Conservation (phyloP, 2,888 invertebrate species). For the Synanthedon tipuliformis region DNA sequence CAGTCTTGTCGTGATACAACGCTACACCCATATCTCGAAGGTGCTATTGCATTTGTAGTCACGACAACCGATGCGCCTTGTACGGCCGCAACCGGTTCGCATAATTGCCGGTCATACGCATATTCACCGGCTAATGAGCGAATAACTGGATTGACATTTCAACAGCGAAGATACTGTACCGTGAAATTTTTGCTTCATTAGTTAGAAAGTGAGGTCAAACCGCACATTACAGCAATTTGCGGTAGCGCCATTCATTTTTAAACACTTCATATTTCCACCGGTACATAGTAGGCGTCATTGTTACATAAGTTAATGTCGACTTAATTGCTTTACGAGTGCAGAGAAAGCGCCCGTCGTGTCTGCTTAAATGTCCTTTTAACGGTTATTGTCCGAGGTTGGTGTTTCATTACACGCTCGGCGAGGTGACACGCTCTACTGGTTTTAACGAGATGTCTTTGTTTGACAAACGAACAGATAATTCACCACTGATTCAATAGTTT, state of each 20-base stretch:
- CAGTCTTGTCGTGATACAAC: constrained; percentile 36
- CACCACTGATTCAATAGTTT: constrained; percentile 15
- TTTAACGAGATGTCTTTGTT: constrained; percentile 46
- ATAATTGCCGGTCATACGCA: constrained; percentile 13
- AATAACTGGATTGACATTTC: constrained; percentile 30
- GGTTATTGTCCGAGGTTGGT: constrained; percentile 60
- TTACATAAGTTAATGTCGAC: constrained; percentile 12
- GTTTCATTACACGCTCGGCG: constrained; percentile 59
- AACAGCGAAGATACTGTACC: constrained; percentile 18
- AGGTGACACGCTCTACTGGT: constrained; percentile 43
- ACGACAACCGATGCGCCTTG: constrained; percentile 33
- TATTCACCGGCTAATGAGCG: constrained; percentile 9
- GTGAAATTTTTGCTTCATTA: constrained; percentile 7
- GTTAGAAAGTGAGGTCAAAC: constrained; percentile 13
- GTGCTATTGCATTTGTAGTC: constrained; percentile 39
- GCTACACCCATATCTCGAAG: constrained; percentile 38
- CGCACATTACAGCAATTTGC: constrained; percentile 10
- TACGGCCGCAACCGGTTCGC: constrained; percentile 10
- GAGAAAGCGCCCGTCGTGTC: constrained; percentile 44
- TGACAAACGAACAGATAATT: constrained; percentile 30
- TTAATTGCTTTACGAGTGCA: constrained; percentile 38
- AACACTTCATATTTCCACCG: not conserved
- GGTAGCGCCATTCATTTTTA: constrained; percentile 8
- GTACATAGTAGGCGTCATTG: not conserved
- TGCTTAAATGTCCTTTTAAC: constrained; percentile 49